Conservation (phyloP, 2,113 vertebrate genomes). For the Axis porcinus region DNA sequence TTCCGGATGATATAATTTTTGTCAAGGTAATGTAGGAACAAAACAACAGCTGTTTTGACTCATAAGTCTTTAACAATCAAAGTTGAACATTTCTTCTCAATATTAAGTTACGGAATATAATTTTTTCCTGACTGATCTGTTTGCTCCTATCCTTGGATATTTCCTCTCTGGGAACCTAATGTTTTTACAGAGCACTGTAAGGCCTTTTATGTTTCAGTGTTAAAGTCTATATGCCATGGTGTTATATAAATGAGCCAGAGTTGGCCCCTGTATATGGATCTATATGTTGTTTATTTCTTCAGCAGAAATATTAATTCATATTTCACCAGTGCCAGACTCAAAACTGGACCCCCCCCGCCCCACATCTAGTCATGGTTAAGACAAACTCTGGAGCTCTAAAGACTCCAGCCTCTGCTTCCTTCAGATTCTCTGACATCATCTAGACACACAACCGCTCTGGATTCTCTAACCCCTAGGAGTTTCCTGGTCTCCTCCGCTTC, state of each 20-base stretch:
- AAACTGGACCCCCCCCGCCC: neutral
- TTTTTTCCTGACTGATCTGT: neutral
- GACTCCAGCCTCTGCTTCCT: neutral
- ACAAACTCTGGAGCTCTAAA: neutral
- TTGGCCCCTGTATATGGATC: neutral
- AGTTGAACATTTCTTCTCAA: neutral
- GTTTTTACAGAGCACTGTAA: neutral
- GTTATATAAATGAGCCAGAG: neutral
- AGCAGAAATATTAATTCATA: neutral
- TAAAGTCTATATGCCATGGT: neutral
- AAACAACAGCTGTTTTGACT: slow-evolving; percentile 12
- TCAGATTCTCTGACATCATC: neutral
- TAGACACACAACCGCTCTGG: neutral
- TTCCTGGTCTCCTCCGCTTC: neutral
- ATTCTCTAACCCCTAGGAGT: too few species aligned
- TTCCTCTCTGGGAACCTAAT: neutral
- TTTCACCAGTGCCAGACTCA: neutral
- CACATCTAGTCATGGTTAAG: neutral
- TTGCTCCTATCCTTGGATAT: neutral
- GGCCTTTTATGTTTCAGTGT: neutral
- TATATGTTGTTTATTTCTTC: neutral
- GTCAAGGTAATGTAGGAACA: neutral
- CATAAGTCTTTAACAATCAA: neutral
- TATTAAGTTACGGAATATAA: neutral
- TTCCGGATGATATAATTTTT: neutral